Conservation (phyloP, 2,888 invertebrate species). For the Phasia obesa region DNA sequence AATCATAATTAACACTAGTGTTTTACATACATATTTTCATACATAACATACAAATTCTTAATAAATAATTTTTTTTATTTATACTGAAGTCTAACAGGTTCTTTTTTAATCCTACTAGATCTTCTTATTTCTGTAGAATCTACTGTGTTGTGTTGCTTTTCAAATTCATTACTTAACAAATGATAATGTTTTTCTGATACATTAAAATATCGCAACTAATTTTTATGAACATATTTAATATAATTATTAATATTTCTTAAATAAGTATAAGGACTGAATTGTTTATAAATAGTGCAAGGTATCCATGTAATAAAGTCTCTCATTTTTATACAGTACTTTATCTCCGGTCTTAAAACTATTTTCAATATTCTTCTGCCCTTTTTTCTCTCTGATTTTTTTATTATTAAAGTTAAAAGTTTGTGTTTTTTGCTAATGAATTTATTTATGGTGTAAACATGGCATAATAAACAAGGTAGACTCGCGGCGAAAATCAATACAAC, state of each 20-base stretch:
- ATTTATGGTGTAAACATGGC: constrained; percentile 7
- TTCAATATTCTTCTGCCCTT: background rate
- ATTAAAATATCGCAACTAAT: constrained; percentile 15
- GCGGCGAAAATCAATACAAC: too few relatives aligned
- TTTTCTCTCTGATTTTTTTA: background rate
- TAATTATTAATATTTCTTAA: constrained; percentile 15
- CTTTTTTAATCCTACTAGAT: too few relatives aligned
- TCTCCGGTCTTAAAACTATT: constrained; percentile 18
- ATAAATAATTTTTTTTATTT: too few relatives aligned
- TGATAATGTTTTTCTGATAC: constrained; percentile 12
- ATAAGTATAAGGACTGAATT: constrained; percentile 11
- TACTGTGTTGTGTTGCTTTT: background rate
- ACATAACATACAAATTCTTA: too few relatives aligned
- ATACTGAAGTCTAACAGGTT: too few relatives aligned
- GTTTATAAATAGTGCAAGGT: too few relatives aligned
- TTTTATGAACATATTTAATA: constrained; percentile 33
- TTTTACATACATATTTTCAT: too few relatives aligned
- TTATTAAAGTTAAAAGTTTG: background rate
- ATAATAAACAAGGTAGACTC: too few relatives aligned
- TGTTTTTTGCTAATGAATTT: constrained; percentile 6
- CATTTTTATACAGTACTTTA: constrained; percentile 31
- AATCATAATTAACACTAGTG: too few relatives aligned
- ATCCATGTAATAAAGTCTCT: constrained; percentile 27
- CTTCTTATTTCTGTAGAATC: too few relatives aligned
- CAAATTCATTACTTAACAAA: constrained; percentile 3